Percentiles rank a stretch among this genome's conserved stretches.
Evolutionary conservation across 2,888 invertebrate genomes (phyloP).

Genomic region (Drosophila borealis): DNA sequence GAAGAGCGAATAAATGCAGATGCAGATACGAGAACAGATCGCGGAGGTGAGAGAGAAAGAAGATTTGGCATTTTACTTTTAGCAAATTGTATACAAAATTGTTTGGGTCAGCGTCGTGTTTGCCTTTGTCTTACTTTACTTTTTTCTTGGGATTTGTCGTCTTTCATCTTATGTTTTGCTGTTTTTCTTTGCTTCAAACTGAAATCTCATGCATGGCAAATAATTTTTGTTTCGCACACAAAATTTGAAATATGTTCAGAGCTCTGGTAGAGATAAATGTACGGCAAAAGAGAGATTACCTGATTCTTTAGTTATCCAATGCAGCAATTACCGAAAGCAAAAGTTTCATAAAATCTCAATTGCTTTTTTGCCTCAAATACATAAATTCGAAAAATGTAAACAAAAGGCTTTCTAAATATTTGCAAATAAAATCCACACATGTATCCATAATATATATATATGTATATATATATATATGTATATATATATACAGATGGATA

Average conservation of each 20-base stretch:
- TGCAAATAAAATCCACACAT: slow-evolving; percentile 12
- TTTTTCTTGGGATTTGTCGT: slow-evolving; percentile 18
- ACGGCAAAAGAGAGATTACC: neutral
- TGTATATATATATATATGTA: too few species aligned
- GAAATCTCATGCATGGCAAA: slow-evolving; percentile 25
- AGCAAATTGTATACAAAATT: slow-evolving; percentile 63
- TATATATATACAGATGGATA: neutral
- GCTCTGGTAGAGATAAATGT: too few species aligned
- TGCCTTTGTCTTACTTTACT: slow-evolving; percentile 15
- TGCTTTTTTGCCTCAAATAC: slow-evolving; percentile 15
- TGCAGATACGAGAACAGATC: neutral
- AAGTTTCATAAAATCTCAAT: slow-evolving; percentile 36
- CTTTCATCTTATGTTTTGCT: slow-evolving; percentile 37
- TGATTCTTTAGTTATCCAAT: slow-evolving; percentile 9
- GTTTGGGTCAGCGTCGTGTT: slow-evolving; percentile 69
- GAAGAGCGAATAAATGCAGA: slow-evolving; percentile 15
- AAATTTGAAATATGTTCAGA: slow-evolving; percentile 18
- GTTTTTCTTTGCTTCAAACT: slow-evolving; percentile 18
- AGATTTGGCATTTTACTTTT: slow-evolving; percentile 76
- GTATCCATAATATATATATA: neutral
- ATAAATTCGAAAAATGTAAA: slow-evolving; percentile 32
- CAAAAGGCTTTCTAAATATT: slow-evolving; percentile 34
- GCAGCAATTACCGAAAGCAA: slow-evolving; percentile 34
- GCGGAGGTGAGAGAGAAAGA: slow-evolving; percentile 16
- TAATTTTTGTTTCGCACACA: slow-evolving; percentile 11